Evolutionary conservation across 2,888 invertebrate genomes (phyloP).

Genomic region (Helicoverpa assulta): DNA sequence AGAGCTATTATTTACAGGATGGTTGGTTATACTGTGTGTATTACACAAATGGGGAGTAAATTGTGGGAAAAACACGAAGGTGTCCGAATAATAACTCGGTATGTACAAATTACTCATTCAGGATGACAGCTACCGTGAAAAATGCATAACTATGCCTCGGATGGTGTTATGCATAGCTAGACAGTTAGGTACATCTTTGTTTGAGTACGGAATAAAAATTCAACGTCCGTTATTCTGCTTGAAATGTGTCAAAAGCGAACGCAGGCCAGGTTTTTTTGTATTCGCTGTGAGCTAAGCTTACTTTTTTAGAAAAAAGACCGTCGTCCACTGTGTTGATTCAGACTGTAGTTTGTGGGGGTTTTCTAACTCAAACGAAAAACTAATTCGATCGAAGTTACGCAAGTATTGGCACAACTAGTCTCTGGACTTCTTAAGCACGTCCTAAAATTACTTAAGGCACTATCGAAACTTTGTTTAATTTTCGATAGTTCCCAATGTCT

Average conservation of each 20-base stretch:
- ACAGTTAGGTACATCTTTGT: conserved; percentile 44
- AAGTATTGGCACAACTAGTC: too few relatives aligned
- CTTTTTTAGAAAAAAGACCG: conserved; percentile 16
- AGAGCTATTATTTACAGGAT: conserved; percentile 37
- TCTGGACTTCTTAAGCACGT: too few relatives aligned
- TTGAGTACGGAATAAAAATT: conserved; percentile 39
- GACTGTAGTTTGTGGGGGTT: background rate
- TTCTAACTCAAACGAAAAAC: too few relatives aligned
- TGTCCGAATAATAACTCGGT: conserved; percentile 78
- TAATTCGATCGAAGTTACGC: too few relatives aligned
- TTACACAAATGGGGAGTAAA: conserved; percentile 62
- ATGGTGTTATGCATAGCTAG: conserved; percentile 65
- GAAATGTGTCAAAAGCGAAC: conserved; percentile 49
- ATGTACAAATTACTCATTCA: conserved; percentile 81
- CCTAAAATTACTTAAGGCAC: too few relatives aligned
- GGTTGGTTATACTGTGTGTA: conserved; percentile 15
- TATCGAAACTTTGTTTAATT: too few relatives aligned
- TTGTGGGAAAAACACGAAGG: conserved; percentile 81
- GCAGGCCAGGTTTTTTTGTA: conserved; percentile 29
- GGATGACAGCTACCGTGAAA: conserved; percentile 81
- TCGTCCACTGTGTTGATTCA: conserved; percentile 1
- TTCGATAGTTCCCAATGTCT: too few relatives aligned
- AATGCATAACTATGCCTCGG: conserved; percentile 78
- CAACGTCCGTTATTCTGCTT: conserved; percentile 30
- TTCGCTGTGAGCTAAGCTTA: conserved; percentile 17